phyloP scores from a whole-genome alignment of 2,113 vertebrate genomes.

The Typhlomys cinereus region DNA sequence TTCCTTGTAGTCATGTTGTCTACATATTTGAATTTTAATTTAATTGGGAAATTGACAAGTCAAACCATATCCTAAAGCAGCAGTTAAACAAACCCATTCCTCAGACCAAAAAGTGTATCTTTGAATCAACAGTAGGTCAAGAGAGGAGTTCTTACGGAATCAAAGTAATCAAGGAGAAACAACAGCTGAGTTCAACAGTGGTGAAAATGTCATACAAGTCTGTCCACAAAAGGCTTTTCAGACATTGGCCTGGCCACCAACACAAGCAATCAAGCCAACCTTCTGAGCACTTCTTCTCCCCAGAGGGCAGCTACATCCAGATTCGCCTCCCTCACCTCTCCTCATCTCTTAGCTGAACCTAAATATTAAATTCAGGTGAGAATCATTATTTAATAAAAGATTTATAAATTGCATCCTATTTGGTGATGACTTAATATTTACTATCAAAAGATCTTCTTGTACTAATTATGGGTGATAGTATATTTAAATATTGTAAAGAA shows the following conservation, averaged over 20 bases:
- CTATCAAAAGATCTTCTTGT: conserved; percentile 79
- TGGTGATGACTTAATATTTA: conserved; percentile 83
- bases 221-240: not conserved
- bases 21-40: conserved; percentile 7
- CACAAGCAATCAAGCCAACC: conserved; percentile 48
- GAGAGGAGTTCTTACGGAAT: not conserved
- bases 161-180: conserved; percentile 31
- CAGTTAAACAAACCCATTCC: not conserved
- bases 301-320: conserved; percentile 74
- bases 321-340: conserved; percentile 65
- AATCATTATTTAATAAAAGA: conserved; percentile 78
- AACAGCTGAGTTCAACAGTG: not conserved
- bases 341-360: conserved; percentile 70
- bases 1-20: not conserved
- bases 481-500: conserved; percentile 63
- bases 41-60: not conserved
- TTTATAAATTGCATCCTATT: conserved; percentile 75
- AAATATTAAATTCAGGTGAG: conserved; percentile 71
- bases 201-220: not conserved
- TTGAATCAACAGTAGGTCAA: not conserved
- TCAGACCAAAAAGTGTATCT: not conserved
- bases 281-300: conserved; percentile 60
- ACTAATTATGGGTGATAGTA: conserved; percentile 74
- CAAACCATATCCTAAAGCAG: not conserved
- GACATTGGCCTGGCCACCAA: not conserved